Percentiles rank a stretch among this genome's conserved stretches.
These are phyloP conservation scores for Yponomeuta evonymella DNA, from an alignment of 2,888 invertebrate species.

Conservation along the genomic window DNA sequence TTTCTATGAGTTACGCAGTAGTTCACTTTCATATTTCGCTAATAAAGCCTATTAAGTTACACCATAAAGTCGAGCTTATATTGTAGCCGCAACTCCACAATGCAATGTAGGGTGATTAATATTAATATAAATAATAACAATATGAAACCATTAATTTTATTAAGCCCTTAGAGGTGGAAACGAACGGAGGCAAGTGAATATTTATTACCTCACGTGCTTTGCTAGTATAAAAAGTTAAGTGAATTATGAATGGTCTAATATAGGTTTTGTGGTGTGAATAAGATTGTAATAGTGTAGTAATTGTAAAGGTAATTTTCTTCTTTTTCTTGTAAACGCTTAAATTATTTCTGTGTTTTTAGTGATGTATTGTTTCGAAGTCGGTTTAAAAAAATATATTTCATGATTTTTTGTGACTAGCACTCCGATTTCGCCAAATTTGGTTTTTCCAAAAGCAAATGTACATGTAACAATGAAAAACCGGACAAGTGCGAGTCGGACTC, in stretches of 20 bases:
- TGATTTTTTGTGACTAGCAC: too few relatives aligned
- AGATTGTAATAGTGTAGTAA: neutral
- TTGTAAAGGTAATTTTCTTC: too few relatives aligned
- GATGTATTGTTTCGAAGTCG: too few relatives aligned
- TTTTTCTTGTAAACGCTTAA: too few relatives aligned
- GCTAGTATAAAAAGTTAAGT: slow-evolving; percentile 41
- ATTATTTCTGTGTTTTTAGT: too few relatives aligned
- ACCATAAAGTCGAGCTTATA: slow-evolving; percentile 63
- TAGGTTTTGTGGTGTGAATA: slow-evolving; percentile 24
- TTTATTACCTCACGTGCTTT: slow-evolving; percentile 58
- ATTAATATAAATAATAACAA: slow-evolving; percentile 66
- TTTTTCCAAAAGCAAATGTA: too few relatives aligned
- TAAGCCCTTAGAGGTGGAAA: slow-evolving; percentile 65
- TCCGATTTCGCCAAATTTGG: too few relatives aligned
- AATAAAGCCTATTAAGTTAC: slow-evolving; percentile 43
- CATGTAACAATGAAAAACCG: too few relatives aligned
- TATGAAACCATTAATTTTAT: slow-evolving; percentile 67
- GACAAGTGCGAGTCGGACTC: too few relatives aligned
- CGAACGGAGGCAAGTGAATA: slow-evolving; percentile 62
- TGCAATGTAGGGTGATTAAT: slow-evolving; percentile 39
- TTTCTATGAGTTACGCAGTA: neutral
- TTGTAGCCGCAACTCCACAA: slow-evolving; percentile 38
- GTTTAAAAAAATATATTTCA: too few relatives aligned
- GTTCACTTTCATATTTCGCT: neutral
- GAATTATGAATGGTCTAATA: slow-evolving; percentile 35